phyloP scores from a whole-genome alignment of 2,113 vertebrate genomes.

The Clarias magur region DNA sequence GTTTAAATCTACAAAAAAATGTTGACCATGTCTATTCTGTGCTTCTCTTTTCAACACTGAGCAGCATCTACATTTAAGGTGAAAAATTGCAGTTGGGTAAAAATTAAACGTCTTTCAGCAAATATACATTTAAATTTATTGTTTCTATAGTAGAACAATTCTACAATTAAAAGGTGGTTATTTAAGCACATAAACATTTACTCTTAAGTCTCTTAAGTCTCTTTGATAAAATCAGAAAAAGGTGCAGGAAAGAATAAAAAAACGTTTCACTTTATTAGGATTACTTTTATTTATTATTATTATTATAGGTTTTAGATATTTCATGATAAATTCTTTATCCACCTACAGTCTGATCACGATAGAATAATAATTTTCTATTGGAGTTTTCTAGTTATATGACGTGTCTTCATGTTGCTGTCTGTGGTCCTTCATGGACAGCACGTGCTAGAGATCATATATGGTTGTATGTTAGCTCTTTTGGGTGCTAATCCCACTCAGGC shows the following conservation, averaged over 20 bases:
- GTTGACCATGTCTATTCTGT: background rate
- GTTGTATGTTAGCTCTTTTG: constrained; percentile 58
- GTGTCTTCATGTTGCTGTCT: background rate
- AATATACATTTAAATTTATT: background rate
- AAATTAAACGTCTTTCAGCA: background rate
- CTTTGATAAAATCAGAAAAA: background rate
- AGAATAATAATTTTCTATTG: background rate
- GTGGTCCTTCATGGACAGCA: constrained; percentile 2
- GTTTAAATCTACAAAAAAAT: background rate
- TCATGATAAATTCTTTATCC: background rate
- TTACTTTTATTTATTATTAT: no score
- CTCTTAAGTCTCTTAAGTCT: no score
- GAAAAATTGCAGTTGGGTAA: background rate
- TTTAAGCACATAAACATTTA: background rate
- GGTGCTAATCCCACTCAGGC: constrained; percentile 61
- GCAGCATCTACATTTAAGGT: background rate
- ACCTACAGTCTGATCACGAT: background rate
- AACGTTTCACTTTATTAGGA: background rate
- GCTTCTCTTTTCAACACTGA: background rate
- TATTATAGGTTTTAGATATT: background rate
- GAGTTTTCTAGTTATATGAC: background rate
- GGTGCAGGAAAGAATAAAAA: background rate
- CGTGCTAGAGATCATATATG: constrained; percentile 30
- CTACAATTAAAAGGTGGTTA: no score
- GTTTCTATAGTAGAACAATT: background rate